Percentiles rank a stretch among this genome's conserved stretches.
Conservation (phyloP, 1,140 invertebrate genomes). For the Anagrus nilaparvatae region DNA sequence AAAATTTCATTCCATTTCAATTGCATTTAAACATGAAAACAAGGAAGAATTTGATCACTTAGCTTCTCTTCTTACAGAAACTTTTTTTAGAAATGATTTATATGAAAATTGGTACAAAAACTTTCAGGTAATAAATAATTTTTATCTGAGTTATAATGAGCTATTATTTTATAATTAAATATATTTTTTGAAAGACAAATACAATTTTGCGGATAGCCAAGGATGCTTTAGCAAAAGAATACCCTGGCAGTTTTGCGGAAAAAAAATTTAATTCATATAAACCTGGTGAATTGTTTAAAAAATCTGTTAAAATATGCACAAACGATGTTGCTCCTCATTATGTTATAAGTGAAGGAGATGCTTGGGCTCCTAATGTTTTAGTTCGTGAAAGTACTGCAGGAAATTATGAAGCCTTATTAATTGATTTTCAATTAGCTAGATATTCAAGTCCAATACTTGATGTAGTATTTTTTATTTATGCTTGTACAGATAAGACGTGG, state of each 20-base stretch:
- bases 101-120: slow-evolving; percentile 50
- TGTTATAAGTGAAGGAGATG: slow-evolving; percentile 58
- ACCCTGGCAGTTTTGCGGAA: slow-evolving; percentile 45
- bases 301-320: slow-evolving; percentile 22
- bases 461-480: slow-evolving; percentile 51
- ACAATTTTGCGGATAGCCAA: slow-evolving; percentile 28
- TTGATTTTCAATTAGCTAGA: slow-evolving; percentile 59
- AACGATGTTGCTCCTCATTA: slow-evolving; percentile 27
- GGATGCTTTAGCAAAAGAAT: slow-evolving; percentile 52
- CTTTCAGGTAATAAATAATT: slow-evolving; percentile 39
- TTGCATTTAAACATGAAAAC: slow-evolving; percentile 54
- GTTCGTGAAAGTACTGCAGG: slow-evolving; percentile 38
- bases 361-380: slow-evolving; percentile 64
- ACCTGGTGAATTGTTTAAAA: slow-evolving; percentile 23
- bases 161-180: slow-evolving; percentile 6
- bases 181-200: neutral
- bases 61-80: slow-evolving; percentile 36
- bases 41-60: slow-evolving; percentile 45
- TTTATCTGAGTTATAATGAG: slow-evolving; percentile 8
- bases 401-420: slow-evolving; percentile 43
- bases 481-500: slow-evolving; percentile 47
- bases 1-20: slow-evolving; percentile 55
- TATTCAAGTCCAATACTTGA: slow-evolving; percentile 49
- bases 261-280: slow-evolving; percentile 39
- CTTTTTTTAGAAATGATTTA: slow-evolving; percentile 47